Evolutionary conservation across 64 coral and sea anemone species (phyloP), one percentile per base, ranked within the genome.

Genomic region (Exaiptasia diaphana): DNA sequence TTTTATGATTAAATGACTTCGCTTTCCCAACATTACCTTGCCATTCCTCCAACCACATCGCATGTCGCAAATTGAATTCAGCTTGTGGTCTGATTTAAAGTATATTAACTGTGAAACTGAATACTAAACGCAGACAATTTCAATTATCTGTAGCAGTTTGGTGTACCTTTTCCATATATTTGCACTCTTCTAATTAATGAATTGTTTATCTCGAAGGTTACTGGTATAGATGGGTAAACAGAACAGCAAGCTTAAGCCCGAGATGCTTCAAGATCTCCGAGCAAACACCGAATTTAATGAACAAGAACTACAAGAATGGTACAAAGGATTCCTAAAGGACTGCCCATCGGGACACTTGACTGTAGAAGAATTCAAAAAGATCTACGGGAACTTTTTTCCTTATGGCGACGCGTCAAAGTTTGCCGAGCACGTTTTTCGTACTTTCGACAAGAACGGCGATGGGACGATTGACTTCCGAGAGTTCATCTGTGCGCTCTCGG

Each of bases 381-480:
- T 91, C 18, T 91, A 91, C 27, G 81, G 80, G 21, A 85, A 91
- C 31, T 91, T 91, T 45, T 91, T 91, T 64, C 89, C 89, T 0
- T 83, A 91, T 36, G 89, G 89, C 39, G 89, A 91, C 45, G 80
- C 89, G 28, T 91, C 89, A 0, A 77, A 84, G 61, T 91, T 91
- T 21, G 89, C 89, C 1, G 81, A 91, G 37, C 89, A 91, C 63
- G 81, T 83, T 7, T 91, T 91, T 46, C 89, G 89, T 32, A 83
- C 81, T 2, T 91, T 91, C 24, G 89, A 91, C 30, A 41, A 79
- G 33, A 85, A 91, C 32, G 64, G 75, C 33, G 81, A 91, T 22
- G 81, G 81, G 0, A 71, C 73, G 17, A 85, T 91, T 34, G 89
- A 91, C 31, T 91, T 91, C 62, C 89, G 81, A 35, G 89, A 91